Conservation (phyloP, 2,113 vertebrate genomes). For the Thunnus maccoyii region DNA sequence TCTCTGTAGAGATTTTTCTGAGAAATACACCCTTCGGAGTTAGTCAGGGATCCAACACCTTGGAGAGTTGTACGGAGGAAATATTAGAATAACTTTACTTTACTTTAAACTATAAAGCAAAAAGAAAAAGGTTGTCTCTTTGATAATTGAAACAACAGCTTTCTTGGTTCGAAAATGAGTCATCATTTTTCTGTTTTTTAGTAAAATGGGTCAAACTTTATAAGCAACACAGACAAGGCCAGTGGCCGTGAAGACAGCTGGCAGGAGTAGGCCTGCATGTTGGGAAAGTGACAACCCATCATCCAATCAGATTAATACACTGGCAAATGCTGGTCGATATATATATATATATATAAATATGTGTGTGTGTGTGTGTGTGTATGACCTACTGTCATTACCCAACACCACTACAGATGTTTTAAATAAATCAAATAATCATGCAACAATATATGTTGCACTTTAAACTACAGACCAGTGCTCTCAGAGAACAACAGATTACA, state of each 20-base stretch:
- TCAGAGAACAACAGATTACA: neutral
- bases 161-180: conserved; percentile 19
- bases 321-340: neutral
- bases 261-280: neutral
- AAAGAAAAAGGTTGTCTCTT: conserved; percentile 5
- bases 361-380: too few species aligned
- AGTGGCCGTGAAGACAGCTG: conserved; percentile 28
- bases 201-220: conserved; percentile 1
- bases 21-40: conserved; percentile 32
- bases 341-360: too few species aligned
- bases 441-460: neutral
- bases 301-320: neutral
- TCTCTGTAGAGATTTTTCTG: conserved; percentile 25
- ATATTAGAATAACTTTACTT: conserved; percentile 6
- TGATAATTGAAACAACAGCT: conserved; percentile 21
- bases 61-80: conserved; percentile 2
- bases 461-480: neutral
- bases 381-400: too few species aligned
- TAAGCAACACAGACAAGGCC: neutral
- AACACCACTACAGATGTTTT: neutral
- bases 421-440: neutral
- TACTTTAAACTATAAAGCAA: conserved; percentile 21
- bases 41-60: conserved; percentile 16
- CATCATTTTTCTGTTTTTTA: conserved; percentile 1
- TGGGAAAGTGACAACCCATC: neutral